These are phyloP conservation scores for Brachionichthys hirsutus DNA, from an alignment of 2,113 vertebrate species.

Conservation along the genomic window DNA sequence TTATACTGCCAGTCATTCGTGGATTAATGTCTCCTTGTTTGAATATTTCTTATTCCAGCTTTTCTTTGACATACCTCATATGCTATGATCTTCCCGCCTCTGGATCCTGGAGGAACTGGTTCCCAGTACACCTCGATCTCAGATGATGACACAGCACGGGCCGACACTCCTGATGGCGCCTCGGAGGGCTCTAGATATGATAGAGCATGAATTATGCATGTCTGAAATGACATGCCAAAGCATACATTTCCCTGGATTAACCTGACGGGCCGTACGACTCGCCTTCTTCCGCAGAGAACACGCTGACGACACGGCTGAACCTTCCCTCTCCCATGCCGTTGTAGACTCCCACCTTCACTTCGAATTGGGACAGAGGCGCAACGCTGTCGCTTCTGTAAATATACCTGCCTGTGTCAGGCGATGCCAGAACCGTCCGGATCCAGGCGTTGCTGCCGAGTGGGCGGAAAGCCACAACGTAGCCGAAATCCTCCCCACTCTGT, in stretches of 20 bases:
- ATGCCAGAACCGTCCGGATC: slow-evolving; percentile 82
- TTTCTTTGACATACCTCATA: slow-evolving; percentile 81
- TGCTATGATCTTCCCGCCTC: slow-evolving; percentile 81
- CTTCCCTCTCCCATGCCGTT: slow-evolving; percentile 85
- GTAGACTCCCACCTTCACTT: slow-evolving; percentile 88
- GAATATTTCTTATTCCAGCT: slow-evolving; percentile 29
- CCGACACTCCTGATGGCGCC: slow-evolving; percentile 75
- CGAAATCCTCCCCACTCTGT: slow-evolving; percentile 88
- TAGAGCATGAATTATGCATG: slow-evolving; percentile 33
- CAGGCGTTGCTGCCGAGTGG: slow-evolving; percentile 80
- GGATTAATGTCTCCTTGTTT: slow-evolving; percentile 36
- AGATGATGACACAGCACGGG: slow-evolving; percentile 78
- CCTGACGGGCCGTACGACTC: slow-evolving; percentile 25
- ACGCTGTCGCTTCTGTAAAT: slow-evolving; percentile 85
- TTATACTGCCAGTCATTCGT: slow-evolving; percentile 42
- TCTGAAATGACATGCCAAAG: slow-evolving; percentile 8
- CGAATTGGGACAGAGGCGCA: slow-evolving; percentile 81
- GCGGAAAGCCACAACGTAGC: slow-evolving; percentile 83
- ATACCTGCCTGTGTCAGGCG: slow-evolving; percentile 82
- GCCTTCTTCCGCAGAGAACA: slow-evolving; percentile 88
- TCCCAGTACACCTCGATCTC: slow-evolving; percentile 87
- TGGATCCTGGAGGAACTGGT: slow-evolving; percentile 75
- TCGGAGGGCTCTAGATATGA: slow-evolving; percentile 78
- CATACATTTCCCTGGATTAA: slow-evolving; percentile 1
- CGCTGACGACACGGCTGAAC: slow-evolving; percentile 71